phyloP scores from a whole-genome alignment of 2,888 invertebrate species.

The Drosophila barbarae region DNA sequence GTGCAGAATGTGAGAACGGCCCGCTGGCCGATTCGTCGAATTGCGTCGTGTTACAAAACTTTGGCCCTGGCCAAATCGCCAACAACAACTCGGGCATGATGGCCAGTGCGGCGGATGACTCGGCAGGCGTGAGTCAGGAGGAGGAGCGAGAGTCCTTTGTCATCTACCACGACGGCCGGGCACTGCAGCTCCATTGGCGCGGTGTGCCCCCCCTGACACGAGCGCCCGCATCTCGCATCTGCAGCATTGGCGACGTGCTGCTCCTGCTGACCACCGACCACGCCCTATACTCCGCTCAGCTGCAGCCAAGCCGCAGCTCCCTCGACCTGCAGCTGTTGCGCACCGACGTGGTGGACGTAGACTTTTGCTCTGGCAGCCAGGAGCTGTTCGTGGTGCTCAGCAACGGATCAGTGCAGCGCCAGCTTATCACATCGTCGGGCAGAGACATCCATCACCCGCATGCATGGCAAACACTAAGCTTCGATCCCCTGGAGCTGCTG shows the following conservation, averaged over 20 bases:
- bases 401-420: constrained; percentile 47
- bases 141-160: constrained; percentile 54
- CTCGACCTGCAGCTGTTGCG: constrained; percentile 59
- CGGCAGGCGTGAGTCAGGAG: constrained; percentile 10
- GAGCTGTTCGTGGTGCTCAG: constrained; percentile 64
- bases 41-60: constrained; percentile 69
- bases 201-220: constrained; percentile 60
- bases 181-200: constrained; percentile 62
- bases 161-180: constrained; percentile 54
- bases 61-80: constrained; percentile 30
- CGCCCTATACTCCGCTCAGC: constrained; percentile 52
- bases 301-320: constrained; percentile 2
- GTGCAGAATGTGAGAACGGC: constrained; percentile 47
- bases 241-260: constrained; percentile 37
- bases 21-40: constrained; percentile 40
- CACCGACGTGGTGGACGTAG: constrained; percentile 65
- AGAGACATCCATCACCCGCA: constrained; percentile 35
- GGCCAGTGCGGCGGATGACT: constrained; percentile 37
- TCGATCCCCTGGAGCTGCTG: constrained; percentile 75
- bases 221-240: constrained; percentile 62
- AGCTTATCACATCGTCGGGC: constrained; percentile 40
- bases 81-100: constrained; percentile 40
- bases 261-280: constrained; percentile 66
- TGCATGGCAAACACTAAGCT: constrained; percentile 73
- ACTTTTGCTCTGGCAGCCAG: constrained; percentile 59